These are phyloP conservation scores for Dysmachus trigonus DNA, from an alignment of 2,888 invertebrate species.

Conservation along the genomic window DNA sequence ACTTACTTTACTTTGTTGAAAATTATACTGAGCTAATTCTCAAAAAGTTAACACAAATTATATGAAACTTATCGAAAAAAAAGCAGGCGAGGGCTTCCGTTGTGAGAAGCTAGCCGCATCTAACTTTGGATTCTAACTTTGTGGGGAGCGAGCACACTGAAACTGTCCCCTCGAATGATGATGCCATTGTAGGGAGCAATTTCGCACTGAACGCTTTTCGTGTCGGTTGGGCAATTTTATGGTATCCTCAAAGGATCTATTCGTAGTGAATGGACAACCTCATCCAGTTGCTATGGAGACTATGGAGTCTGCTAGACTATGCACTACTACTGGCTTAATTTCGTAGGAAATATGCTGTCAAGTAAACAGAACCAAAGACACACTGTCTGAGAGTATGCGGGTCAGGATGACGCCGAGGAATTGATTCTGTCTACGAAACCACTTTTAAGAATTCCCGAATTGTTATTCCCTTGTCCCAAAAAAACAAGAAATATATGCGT, in stretches of 20 bases:
- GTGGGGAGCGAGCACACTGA: background rate
- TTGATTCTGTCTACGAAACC: conserved; percentile 13
- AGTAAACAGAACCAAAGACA: background rate
- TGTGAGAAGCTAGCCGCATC: background rate
- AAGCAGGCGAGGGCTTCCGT: background rate
- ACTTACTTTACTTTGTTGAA: background rate
- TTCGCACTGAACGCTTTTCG: background rate
- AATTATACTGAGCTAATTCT: conserved; percentile 9
- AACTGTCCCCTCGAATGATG: background rate
- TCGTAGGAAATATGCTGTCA: background rate
- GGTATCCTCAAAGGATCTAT: conserved; percentile 26
- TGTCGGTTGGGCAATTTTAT: background rate
- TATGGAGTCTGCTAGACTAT: background rate
- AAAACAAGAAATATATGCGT: background rate
- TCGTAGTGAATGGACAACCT: background rate
- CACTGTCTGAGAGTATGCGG: background rate
- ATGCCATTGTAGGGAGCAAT: background rate
- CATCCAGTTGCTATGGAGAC: background rate
- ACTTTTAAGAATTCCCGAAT: background rate
- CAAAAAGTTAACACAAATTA: conserved; percentile 2
- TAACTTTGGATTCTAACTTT: background rate
- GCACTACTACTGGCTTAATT: background rate
- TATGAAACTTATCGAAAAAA: background rate
- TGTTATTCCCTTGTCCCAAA: background rate
- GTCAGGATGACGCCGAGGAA: conserved; percentile 6